Evolutionary conservation across 1,140 invertebrate genomes (phyloP), one percentile per base, ranked within the genome.

Genomic region (Belonocnema kinseyi): DNA sequence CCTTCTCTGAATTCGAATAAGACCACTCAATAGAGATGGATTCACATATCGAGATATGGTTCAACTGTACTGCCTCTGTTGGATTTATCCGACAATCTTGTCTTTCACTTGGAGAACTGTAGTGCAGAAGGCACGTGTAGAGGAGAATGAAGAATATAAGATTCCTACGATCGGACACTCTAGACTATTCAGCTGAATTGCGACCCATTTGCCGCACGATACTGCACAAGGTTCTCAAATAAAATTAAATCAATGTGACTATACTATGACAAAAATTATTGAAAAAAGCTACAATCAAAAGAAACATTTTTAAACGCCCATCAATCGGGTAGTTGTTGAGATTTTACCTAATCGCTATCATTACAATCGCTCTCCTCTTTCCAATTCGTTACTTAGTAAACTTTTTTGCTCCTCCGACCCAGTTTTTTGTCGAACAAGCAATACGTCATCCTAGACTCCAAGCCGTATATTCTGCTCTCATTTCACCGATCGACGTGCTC

Each of bases 31-130:
- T 12, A 21, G 8, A 61, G 58, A 61, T 61, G 10, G 58, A 14
- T 33, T 61, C 58, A 33, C 58, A 13, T 61, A 5, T 33, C 21
- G 12, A 61, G 21, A 33, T 33, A 61, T 33, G 12, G 40, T 46
- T 46, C 40, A 46, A 46, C 40, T 61, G 26, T 17, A 14, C 21
- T 5, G 10, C 17, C 58, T 61, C 13, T 61, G 50, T 11, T 21
- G 74, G 46, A 75, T 75, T 70, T 71, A 71, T 76, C 58, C 26
- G 21, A 4, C 7, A 3, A 33, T 58, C 58, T 61, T 61, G 21
- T 61, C 58, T 61, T 61, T 61, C 13, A 33, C 58, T 61, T 33
- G 21, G 12, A 58, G 58, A 26, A 61, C 14, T 33, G 21, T 61
- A 14, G 58, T 33, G 58, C 58, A 26, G 58, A 61, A 61, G 58